These are phyloP conservation scores for Cacoxenus indagator DNA, from an alignment of 2,888 invertebrate species.

Conservation along the genomic window DNA sequence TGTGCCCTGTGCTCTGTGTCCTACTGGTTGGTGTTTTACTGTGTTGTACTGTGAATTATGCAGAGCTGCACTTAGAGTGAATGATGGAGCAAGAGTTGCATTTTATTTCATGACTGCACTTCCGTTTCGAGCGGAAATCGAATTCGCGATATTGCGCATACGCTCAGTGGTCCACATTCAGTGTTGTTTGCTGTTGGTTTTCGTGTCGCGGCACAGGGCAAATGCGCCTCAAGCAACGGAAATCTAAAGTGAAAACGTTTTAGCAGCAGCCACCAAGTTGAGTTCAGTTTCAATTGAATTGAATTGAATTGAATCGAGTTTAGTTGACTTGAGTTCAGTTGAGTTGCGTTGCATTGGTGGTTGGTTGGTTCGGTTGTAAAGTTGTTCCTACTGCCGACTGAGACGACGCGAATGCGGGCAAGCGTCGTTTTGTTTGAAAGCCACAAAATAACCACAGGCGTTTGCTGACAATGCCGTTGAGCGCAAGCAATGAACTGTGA, in stretches of 20 bases:
- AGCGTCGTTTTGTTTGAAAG: neutral
- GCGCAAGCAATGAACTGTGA: conserved; percentile 26
- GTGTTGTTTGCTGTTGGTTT: neutral
- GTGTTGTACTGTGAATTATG: neutral
- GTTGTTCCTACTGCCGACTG: neutral
- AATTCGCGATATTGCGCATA: conserved; percentile 12
- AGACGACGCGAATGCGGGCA: neutral
- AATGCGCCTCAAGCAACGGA: conserved; percentile 42
- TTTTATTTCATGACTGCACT: neutral
- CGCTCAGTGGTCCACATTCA: neutral
- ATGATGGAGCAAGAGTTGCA: neutral
- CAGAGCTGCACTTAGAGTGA: neutral
- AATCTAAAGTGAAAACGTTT: conserved; percentile 63
- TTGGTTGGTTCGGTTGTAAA: neutral
- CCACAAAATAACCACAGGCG: conserved; percentile 50
- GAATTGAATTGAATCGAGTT: neutral
- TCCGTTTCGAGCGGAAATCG: conserved; percentile 11
- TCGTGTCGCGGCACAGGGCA: neutral
- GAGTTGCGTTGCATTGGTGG: neutral
- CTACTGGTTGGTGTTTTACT: no score
- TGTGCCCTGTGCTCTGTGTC: no score
- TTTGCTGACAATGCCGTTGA: conserved; percentile 55
- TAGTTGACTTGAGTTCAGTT: neutral
- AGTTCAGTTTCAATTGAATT: neutral
- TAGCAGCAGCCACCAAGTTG: conserved; percentile 43